Percentiles rank a stretch among this genome's conserved stretches.
phyloP scores from a whole-genome alignment of 2,888 invertebrate genomes.

The Megalurothrips usitatus region DNA sequence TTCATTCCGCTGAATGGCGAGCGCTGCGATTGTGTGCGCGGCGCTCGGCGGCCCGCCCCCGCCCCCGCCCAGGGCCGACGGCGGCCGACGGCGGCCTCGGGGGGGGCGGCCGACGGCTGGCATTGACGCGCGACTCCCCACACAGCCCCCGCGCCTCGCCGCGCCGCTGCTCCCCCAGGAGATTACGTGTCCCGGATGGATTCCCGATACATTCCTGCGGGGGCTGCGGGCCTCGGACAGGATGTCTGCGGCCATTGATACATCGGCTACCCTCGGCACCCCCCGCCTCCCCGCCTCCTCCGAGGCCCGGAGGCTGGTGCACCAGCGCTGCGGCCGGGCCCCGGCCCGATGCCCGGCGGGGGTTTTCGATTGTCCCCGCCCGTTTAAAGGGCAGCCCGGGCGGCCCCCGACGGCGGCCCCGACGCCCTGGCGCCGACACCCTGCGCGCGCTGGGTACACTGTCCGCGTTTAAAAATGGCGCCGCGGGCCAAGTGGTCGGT shows the following conservation, averaged over 20 bases:
- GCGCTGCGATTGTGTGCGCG: background rate
- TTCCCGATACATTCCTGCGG: background rate
- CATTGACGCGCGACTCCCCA: background rate
- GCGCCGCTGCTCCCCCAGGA: background rate
- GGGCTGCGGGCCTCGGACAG: background rate
- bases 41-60: background rate
- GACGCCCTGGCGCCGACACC: background rate
- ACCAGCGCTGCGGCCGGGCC: background rate
- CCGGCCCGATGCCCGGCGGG: background rate
- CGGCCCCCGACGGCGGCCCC: background rate
- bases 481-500: too few relatives aligned
- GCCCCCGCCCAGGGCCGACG: background rate
- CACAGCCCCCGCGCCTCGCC: background rate
- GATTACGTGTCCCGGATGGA: background rate
- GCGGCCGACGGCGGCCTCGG: too few relatives aligned
- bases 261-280: background rate
- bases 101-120: too few relatives aligned
- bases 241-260: conserved; percentile 5
- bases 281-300: too few relatives aligned
- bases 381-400: background rate
- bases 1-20: background rate
- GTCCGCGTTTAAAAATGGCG: conserved; percentile 1
- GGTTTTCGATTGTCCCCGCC: background rate
- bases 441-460: background rate
- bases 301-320: background rate